A percentile compares a stretch with the other conserved stretches of the same genome.
Conservation (phyloP, 1,140 invertebrate genomes). For the Drosophila teissieri region DNA sequence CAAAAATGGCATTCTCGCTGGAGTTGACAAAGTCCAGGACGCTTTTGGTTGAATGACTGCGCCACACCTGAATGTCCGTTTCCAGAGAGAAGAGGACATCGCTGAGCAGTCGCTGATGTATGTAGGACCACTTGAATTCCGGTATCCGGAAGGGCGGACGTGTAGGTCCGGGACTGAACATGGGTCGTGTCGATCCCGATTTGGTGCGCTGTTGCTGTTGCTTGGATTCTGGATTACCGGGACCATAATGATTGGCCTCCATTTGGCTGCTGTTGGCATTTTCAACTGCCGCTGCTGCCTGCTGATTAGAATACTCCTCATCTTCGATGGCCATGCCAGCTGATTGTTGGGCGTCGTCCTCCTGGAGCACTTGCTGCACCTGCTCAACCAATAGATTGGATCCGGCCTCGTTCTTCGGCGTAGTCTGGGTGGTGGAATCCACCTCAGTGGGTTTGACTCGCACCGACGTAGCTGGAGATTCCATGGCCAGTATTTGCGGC, state of each 20-base stretch:
- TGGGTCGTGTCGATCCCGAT: slow-evolving; percentile 89
- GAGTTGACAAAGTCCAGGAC: slow-evolving; percentile 99
- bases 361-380: slow-evolving; percentile 11
- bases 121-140: slow-evolving; percentile 99
- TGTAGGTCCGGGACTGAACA: slow-evolving; percentile 97
- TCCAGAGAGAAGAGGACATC: slow-evolving; percentile 99
- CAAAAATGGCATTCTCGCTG: slow-evolving; percentile 99
- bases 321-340: slow-evolving; percentile 18
- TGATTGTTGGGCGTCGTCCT: slow-evolving; percentile 11
- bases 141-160: slow-evolving; percentile 99
- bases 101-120: slow-evolving; percentile 97
- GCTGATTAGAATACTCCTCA: slow-evolving; percentile 46
- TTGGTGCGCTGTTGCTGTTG: slow-evolving; percentile 86
- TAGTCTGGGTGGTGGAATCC: slow-evolving; percentile 79
- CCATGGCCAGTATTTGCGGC: slow-evolving; percentile 15
- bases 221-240: slow-evolving; percentile 9
- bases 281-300: slow-evolving; percentile 86
- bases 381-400: slow-evolving; percentile 21
- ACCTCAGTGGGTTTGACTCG: slow-evolving; percentile 68
- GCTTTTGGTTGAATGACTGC: slow-evolving; percentile 97
- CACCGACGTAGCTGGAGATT: slow-evolving; percentile 2
- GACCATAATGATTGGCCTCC: slow-evolving; percentile 90
- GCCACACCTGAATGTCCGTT: slow-evolving; percentile 96
- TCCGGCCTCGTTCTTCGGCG: slow-evolving; percentile 71
- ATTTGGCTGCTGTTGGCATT: slow-evolving; percentile 25